Base-by-base conservation (phyloP, 2,797 vertebrate species). In the Acipenser oxyrinchus region DNA sequence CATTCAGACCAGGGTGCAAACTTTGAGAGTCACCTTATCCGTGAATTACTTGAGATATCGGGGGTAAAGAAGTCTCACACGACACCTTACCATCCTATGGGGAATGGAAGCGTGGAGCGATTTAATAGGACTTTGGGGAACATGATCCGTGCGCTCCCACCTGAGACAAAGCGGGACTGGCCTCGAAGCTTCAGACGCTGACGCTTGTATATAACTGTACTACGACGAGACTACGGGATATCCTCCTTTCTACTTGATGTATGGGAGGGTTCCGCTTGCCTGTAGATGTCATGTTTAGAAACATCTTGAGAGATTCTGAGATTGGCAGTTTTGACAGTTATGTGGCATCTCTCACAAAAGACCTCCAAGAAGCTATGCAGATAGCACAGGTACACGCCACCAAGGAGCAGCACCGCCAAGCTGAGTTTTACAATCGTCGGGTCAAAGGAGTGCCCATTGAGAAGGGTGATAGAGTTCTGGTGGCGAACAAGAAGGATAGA, bases 141-240 rank as follows among this genome's bases (percentile, higher is more conserved):
- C 15, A 63, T 70, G 52, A 66, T 66, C 10, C 12, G 49, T 9
- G 63, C 63, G 3, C 63, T 70, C 7, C 6, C 60, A 6, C 63
- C 66, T 52, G 63, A 66, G 4, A 49, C 60, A 7, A 70, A 70
- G 48, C n/a, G 13, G 1, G 60, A 63, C 37, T 72, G 70, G 70
- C 67, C 64, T 1, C 60, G 10, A 59, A 52, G 37, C 64, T 71
- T 8, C 67, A 68, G 18, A 69, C 49, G 4, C 50, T 65, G 7
- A 69, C 63, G 6, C 66, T 69, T n/a, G 60, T 69, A 63, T 69
- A 69, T 15, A 69, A 68, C 65, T 67, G 65, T 18, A 61, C 65
- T 7, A 62, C 49, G 1, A 64, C 48, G 49, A 69, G 50, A 67
- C 65, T 3, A 72, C 64, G 8, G 64, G 70, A 10, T 66, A 72